phyloP scores from a whole-genome alignment of 2,113 vertebrate genomes.

The Parotia lawesii region DNA sequence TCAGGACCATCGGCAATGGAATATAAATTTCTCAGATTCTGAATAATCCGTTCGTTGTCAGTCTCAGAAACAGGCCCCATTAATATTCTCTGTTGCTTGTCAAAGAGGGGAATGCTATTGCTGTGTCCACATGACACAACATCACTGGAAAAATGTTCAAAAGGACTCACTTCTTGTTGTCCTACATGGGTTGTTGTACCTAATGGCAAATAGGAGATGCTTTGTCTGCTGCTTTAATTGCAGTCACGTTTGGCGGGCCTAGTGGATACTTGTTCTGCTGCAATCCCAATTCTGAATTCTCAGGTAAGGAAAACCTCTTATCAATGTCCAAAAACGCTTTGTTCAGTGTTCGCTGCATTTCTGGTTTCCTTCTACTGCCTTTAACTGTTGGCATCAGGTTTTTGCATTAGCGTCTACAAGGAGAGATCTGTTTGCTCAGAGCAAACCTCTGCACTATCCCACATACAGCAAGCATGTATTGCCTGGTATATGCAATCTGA shows the following conservation, averaged over 20 bases:
- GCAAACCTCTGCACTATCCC: background rate
- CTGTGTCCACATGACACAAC: background rate
- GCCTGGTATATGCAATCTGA: background rate
- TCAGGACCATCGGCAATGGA: background rate
- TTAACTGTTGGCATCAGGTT: background rate
- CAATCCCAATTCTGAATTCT: background rate
- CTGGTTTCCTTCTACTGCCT: background rate
- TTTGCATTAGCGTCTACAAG: background rate
- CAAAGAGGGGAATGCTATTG: background rate
- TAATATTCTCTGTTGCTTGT: background rate
- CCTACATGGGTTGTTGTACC: background rate
- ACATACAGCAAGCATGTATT: background rate
- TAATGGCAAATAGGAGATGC: background rate
- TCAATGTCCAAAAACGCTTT: background rate
- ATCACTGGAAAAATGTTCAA: background rate
- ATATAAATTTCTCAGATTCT: constrained; percentile 11
- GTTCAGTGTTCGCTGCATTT: background rate
- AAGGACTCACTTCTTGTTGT: background rate
- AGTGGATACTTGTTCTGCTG: background rate
- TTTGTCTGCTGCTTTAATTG: background rate
- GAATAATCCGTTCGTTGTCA: background rate
- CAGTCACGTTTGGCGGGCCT: background rate
- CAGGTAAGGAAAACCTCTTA: background rate
- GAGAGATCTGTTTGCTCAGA: background rate
- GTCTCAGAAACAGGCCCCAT: background rate